Conservation (phyloP, 2,113 vertebrate genomes). For the Sapayoa aenigma region DNA sequence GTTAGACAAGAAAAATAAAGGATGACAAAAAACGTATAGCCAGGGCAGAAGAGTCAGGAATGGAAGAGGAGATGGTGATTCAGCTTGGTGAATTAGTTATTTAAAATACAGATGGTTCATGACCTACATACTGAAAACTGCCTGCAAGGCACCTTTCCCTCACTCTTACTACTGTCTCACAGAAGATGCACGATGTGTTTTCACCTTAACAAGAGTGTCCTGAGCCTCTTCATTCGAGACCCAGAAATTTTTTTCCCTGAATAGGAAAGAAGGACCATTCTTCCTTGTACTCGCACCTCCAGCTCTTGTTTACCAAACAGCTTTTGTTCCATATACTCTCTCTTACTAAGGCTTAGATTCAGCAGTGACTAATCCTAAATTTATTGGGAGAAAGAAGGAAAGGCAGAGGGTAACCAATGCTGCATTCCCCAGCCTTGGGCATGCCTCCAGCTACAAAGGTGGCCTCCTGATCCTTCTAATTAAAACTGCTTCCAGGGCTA, state of each 20-base stretch:
- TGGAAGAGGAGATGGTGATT: accelerated
- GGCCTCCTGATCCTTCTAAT: not conserved
- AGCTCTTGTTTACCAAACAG: not conserved
- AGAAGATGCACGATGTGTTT: not conserved
- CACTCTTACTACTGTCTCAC: not conserved
- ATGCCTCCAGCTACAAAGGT: not conserved
- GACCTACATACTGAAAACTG: not conserved
- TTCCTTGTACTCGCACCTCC: not conserved
- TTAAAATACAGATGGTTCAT: not conserved
- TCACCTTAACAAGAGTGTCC: not conserved
- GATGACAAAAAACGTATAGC: not conserved
- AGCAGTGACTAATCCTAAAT: not conserved
- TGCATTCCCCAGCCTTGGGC: not conserved
- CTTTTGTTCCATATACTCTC: not conserved
- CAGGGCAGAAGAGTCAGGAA: not conserved
- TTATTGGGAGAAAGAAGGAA: not conserved
- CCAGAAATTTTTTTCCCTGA: not conserved
- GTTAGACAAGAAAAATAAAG: not conserved
- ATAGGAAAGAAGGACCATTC: not conserved
- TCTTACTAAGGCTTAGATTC: not conserved
- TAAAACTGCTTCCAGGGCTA: not conserved
- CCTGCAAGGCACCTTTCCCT: not conserved
- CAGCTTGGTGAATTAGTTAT: not conserved
- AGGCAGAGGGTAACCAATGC: not conserved
- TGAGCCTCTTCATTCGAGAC: not conserved